Evolutionary conservation across 2,113 vertebrate species (phyloP), one percentile per base, ranked within the genome.

Genomic region (Scophthalmus maximus): DNA sequence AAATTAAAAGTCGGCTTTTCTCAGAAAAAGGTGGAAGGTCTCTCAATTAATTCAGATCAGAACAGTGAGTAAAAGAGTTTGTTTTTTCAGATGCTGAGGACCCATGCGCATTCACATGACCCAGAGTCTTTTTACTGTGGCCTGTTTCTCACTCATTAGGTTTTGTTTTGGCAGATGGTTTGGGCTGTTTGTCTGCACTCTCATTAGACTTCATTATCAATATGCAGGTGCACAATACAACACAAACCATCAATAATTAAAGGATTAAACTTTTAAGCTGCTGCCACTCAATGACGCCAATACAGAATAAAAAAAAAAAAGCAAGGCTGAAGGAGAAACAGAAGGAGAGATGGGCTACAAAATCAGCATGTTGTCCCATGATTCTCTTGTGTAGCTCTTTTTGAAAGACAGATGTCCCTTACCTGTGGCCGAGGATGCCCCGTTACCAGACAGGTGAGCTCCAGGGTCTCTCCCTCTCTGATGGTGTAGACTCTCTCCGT

Each of bases 341-440:
- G 42, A n/a, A n/a, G 42, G 42, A 46, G 49, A 52, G 60, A 23
- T 14, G 6, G 62, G 22, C 20, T 26, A 0, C 0, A 12, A 63
- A 52, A 74, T 68, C 61, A 64, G 20, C 53, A 56, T 14, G 40
- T 17, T 5, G 50, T 82, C 38, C 32, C 50, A 14, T 25, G 25
- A 78, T 32, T 47, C 53, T 57, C 51, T 55, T 56, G n/a, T n/a
- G n/a, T n/a, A n/a, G n/a, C n/a, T n/a, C n/a, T n/a, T n/a, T n/a
- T n/a, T n/a, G n/a, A n/a, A n/a, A n/a, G n/a, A n/a, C n/a, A n/a
- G n/a, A n/a, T n/a, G n/a, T n/a, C n/a, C n/a, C 72, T 69, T 90
- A 99, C 98, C 96, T 99, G 98, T 80, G 98, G 98, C 32, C 96
- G 94, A 23, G 98, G 98, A 49, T 99, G 98, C 52, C 98, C 98